Percentiles rank a stretch among this genome's conserved stretches.
Conservation (phyloP, 2,888 invertebrate species). For the Acanthococcus lagerstroemiae region DNA sequence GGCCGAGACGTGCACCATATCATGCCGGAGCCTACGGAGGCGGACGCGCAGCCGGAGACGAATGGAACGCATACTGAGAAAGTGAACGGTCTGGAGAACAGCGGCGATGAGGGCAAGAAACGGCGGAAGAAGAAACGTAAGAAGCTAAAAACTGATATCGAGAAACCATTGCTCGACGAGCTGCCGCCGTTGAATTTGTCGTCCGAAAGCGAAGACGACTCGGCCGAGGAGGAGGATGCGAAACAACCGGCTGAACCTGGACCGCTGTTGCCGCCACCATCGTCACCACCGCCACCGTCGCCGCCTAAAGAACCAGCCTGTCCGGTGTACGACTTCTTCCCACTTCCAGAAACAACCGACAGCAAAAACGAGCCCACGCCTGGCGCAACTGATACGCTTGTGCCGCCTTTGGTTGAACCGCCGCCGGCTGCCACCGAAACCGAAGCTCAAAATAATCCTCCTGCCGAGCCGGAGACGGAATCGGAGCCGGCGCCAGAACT, state of each 20-base stretch:
- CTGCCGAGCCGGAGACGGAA: neutral
- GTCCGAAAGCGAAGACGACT: conserved; percentile 62
- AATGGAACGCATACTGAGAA: neutral
- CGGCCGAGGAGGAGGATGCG: conserved; percentile 45
- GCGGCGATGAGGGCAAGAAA: neutral
- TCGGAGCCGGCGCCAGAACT: neutral
- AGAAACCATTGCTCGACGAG: conserved; percentile 53
- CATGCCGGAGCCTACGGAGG: neutral
- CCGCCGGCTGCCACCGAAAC: neutral
- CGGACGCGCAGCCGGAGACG: neutral
- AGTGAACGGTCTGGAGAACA: neutral
- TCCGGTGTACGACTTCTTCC: neutral
- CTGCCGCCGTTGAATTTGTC: conserved; percentile 67
- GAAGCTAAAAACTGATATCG: conserved; percentile 43
- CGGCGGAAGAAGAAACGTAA: conserved; percentile 36
- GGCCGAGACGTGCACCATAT: conserved; percentile 31
- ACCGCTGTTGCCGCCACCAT: neutral
- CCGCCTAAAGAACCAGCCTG: neutral
- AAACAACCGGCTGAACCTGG: neutral
- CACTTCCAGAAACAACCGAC: neutral
- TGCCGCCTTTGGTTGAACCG: neutral
- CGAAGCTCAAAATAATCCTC: neutral
- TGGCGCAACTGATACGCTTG: neutral
- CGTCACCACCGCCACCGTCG: neutral
- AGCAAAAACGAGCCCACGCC: neutral